phyloP scores from a whole-genome alignment of 2,113 vertebrate genomes.

The Cebidichthys violaceus region DNA sequence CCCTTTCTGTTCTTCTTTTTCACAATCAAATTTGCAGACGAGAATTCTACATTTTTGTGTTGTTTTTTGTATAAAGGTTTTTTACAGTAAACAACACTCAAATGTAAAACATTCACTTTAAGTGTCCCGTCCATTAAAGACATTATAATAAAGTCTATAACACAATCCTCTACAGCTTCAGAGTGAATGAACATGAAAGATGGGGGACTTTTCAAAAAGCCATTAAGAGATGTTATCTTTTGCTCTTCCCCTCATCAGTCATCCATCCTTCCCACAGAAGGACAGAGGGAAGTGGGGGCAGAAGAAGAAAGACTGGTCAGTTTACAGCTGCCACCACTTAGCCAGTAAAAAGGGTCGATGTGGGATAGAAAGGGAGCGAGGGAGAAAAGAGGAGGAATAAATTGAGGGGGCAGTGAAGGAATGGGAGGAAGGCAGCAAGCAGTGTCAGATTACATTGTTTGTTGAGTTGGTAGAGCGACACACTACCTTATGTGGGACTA shows the following conservation, averaged over 20 bases:
- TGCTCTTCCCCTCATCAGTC: slow-evolving; percentile 19
- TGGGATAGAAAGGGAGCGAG: slow-evolving; percentile 24
- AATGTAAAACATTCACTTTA: background rate
- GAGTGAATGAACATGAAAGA: slow-evolving; percentile 9
- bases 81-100: background rate
- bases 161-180: background rate
- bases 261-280: slow-evolving; percentile 11
- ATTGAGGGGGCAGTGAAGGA: slow-evolving; percentile 15
- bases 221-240: slow-evolving; percentile 64
- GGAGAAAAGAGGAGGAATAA: background rate
- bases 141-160: background rate
- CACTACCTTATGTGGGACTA: slow-evolving; percentile 20
- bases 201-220: slow-evolving; percentile 29
- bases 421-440: slow-evolving; percentile 17
- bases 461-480: slow-evolving; percentile 27
- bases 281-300: slow-evolving; percentile 28
- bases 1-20: too few species aligned
- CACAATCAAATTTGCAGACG: too few species aligned
- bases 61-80: background rate
- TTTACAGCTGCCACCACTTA: slow-evolving; percentile 64
- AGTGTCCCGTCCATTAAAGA: background rate
- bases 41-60: too few species aligned
- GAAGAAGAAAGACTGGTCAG: slow-evolving; percentile 50
- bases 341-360: slow-evolving; percentile 20
- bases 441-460: slow-evolving; percentile 49